Percentiles rank a stretch among this genome's conserved stretches.
Evolutionary conservation across 2,797 vertebrate species (phyloP).

Genomic region (Sebastes oblongus): DNA sequence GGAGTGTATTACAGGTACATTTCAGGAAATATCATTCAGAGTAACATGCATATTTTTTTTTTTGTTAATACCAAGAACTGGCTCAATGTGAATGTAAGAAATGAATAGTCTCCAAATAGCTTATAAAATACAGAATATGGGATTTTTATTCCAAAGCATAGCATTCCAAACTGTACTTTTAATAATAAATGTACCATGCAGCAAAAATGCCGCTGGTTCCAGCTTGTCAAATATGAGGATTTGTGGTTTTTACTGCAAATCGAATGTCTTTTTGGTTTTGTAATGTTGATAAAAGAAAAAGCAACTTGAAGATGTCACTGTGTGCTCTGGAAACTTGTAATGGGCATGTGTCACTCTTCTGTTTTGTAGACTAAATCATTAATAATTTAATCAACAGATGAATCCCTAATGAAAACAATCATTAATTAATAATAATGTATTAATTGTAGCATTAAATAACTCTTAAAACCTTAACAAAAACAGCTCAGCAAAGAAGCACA

Average conservation of each 20-base stretch:
- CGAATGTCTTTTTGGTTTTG: background rate
- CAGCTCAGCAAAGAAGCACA: background rate
- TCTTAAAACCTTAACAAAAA: background rate
- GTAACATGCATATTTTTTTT: background rate
- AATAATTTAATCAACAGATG: background rate
- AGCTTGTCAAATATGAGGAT: background rate
- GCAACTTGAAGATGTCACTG: background rate
- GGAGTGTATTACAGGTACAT: background rate
- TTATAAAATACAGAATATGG: background rate
- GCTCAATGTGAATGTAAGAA: background rate
- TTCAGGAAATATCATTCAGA: background rate
- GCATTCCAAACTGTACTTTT: background rate
- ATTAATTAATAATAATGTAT: background rate
- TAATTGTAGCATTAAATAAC: background rate
- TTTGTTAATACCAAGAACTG: background rate
- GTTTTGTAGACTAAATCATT: background rate
- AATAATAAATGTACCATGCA: background rate
- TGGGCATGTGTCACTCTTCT: background rate
- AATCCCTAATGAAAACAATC: background rate
- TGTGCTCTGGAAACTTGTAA: background rate
- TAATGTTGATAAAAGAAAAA: background rate
- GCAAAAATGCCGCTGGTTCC: background rate
- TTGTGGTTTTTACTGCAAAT: background rate
- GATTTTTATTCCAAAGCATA: background rate
- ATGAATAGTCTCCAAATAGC: background rate